Conservation (phyloP, 2,797 vertebrate genomes). For the Myiothlypis chrysogaster region DNA sequence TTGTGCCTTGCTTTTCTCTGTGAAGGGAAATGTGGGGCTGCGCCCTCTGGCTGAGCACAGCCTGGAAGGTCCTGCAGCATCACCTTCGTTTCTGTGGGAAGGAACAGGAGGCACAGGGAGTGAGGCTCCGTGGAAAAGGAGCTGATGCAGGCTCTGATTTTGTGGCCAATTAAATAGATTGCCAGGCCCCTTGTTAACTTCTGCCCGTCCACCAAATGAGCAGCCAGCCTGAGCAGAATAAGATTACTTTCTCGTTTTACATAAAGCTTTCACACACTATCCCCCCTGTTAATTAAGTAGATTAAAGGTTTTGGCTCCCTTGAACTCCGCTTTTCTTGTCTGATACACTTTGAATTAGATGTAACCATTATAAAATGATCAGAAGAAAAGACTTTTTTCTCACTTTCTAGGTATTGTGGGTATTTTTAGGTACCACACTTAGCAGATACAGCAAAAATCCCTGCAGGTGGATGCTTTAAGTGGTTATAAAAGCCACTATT, state of each 20-base stretch:
- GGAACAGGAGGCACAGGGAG: neutral
- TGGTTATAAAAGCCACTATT: neutral
- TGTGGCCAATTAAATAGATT: neutral
- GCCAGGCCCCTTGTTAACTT: neutral
- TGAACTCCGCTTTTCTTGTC: neutral
- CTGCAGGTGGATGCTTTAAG: neutral
- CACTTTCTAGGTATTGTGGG: neutral
- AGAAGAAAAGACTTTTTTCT: slow-evolving; percentile 18
- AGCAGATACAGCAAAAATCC: neutral
- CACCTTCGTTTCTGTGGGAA: accelerated
- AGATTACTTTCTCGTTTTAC: neutral
- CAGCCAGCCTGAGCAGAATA: neutral
- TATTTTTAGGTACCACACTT: slow-evolving; percentile 24
- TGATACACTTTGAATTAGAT: slow-evolving; percentile 33
- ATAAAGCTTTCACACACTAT: neutral
- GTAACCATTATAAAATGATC: neutral
- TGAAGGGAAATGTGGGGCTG: neutral
- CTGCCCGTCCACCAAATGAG: neutral
- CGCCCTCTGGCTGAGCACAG: neutral
- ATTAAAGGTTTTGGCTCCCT: slow-evolving; percentile 25
- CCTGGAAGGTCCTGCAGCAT: neutral
- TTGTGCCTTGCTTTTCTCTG: neutral
- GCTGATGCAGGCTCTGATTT: neutral
- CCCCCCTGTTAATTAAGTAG: slow-evolving; percentile 18
- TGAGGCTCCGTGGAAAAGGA: accelerated